A percentile compares a stretch with the other conserved stretches of the same genome.
Conservation (phyloP, 1,140 invertebrate genomes). For the Gryllus bimaculatus region DNA sequence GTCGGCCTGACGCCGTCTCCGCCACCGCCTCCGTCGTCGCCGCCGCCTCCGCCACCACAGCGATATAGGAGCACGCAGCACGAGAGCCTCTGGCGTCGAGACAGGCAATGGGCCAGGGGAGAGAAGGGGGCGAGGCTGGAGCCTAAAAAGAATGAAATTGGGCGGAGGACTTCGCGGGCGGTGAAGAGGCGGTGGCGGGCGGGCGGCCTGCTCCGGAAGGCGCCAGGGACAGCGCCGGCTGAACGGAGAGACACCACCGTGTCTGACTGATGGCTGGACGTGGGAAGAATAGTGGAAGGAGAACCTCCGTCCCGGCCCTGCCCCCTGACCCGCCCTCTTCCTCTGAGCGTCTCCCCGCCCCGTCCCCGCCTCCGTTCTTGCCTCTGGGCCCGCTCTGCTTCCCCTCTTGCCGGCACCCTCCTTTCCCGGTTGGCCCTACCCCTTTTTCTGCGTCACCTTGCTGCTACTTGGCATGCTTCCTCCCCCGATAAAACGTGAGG, state of each 20-base stretch:
- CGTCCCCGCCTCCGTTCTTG: neutral
- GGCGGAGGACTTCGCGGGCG: neutral
- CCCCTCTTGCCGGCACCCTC: neutral
- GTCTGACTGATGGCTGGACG: conserved; percentile 11
- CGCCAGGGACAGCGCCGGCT: neutral
- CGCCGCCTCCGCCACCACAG: neutral
- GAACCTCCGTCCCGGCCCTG: neutral
- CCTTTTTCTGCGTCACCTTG: neutral
- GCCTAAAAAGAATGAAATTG: neutral
- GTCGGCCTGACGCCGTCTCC: neutral
- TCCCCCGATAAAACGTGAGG: conserved; percentile 8
- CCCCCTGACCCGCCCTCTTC: neutral
- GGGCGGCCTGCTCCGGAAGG: neutral
- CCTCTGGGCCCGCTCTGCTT: neutral
- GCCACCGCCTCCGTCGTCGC: neutral
- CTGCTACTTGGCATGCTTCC: neutral
- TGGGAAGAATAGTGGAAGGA: conserved; percentile 13
- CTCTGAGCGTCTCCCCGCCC: neutral
- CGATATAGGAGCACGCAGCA: neutral
- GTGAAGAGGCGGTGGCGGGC: neutral
- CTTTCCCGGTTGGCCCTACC: neutral
- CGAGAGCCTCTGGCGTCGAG: neutral
- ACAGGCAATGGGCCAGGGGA: neutral
- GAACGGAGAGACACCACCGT: neutral
- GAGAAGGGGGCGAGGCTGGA: neutral